Evolutionary conservation across 2,888 invertebrate species (phyloP), one percentile per base, ranked within the genome.

Genomic region (Leucozona laternaria): DNA sequence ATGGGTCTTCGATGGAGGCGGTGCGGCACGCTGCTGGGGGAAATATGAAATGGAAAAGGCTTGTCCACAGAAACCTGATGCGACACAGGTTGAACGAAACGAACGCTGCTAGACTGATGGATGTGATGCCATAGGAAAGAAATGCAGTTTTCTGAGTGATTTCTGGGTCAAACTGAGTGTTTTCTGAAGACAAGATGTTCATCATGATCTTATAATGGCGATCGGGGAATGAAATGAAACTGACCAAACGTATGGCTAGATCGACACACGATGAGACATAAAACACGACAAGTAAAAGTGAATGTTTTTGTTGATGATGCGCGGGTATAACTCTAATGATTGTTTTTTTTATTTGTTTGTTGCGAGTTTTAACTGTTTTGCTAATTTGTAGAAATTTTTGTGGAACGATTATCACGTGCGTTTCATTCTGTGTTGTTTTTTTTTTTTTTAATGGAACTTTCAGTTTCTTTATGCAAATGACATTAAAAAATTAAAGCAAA

Each of bases 401-500:
- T 58, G 22, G 25, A 50, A 28, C 57, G 15, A 64, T 62, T 62
- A 64, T 50, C 64, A 53, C 77, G 40, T 55, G 43, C 62, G 34
- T 55, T 4, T 17, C 5, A 62, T 79, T 53, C 48, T 53, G 10
- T 37, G 15, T 40, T 77, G n/a, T 25, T 72, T 22, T 37, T 57
- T 58, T 53, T 48, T 17, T 25, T 57, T 62, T 17, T 7, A 4
- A 48, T 31, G 84, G 48, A 80, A 85, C 84, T 85, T 85, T 85
- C 84, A 60, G 72, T 85, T 85, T 85, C 84, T 60, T 60, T 85
- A 85, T 80, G 80, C 60, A 68, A 85, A 85, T 76, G 53, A 25
- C 2, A 20, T 13, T 15, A 7, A 34, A 70, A 64, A 45, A 10
- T 37, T 37, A 80, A 75, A 76, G 15, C 53, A 28, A 22, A 50